These are phyloP conservation scores for Whitmania pigra DNA, from an alignment of 1,140 invertebrate species.

Conservation along the genomic window DNA sequence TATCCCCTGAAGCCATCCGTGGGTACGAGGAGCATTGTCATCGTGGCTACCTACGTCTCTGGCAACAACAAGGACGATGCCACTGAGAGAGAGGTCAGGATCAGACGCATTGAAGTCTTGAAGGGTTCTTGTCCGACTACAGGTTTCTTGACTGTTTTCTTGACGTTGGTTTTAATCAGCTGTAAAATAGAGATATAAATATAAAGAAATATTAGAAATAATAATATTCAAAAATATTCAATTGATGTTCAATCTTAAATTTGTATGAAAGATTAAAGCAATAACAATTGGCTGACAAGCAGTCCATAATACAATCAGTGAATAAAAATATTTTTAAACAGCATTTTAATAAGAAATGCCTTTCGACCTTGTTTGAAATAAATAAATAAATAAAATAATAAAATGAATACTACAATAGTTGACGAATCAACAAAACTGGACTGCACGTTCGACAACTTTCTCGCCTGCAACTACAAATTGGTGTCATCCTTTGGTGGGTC, in stretches of 20 bases:
- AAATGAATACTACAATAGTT: neutral
- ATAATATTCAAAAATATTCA: too few relatives aligned
- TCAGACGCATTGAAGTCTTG: neutral
- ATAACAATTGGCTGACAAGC: too few relatives aligned
- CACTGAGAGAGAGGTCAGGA: neutral
- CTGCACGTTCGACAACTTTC: slow-evolving; percentile 8
- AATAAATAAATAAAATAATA: neutral
- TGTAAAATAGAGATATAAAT: neutral
- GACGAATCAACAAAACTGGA: neutral
- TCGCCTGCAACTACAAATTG: slow-evolving; percentile 14
- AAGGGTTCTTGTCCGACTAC: neutral
- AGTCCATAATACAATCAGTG: too few relatives aligned
- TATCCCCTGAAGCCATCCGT: neutral
- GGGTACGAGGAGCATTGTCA: neutral
- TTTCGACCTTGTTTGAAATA: too few relatives aligned
- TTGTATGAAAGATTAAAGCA: too few relatives aligned
- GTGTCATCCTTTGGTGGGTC: neutral
- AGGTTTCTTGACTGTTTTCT: neutral
- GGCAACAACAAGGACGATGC: neutral
- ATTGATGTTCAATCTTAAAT: too few relatives aligned
- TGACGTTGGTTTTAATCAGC: too few relatives aligned
- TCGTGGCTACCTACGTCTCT: neutral
- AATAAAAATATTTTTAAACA: too few relatives aligned
- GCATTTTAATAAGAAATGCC: too few relatives aligned
- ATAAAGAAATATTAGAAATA: too few relatives aligned